A percentile compares a stretch with the other conserved stretches of the same genome.
phyloP scores from a whole-genome alignment of 1,140 invertebrate species.

The Hyphantria cunea region DNA sequence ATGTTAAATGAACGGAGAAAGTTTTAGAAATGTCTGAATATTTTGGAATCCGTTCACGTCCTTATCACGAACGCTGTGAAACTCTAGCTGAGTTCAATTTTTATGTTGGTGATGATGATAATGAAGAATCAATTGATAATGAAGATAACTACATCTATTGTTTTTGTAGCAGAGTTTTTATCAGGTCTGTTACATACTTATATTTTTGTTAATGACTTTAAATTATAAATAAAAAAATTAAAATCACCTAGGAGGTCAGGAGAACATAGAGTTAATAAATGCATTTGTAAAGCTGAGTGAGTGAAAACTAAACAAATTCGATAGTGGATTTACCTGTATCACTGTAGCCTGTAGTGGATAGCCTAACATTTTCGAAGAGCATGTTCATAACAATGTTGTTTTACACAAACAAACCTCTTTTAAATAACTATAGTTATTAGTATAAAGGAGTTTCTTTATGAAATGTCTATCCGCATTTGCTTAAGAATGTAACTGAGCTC shows the following conservation, averaged over 20 bases:
- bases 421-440: too few relatives aligned
- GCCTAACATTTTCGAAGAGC: too few relatives aligned
- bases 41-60: too few relatives aligned
- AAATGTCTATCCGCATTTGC: not conserved
- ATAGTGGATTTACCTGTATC: too few relatives aligned
- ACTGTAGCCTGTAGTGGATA: too few relatives aligned
- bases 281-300: too few relatives aligned
- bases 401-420: too few relatives aligned
- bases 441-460: too few relatives aligned
- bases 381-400: too few relatives aligned
- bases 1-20: too few relatives aligned
- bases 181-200: conserved; percentile 59
- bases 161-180: conserved; percentile 73
- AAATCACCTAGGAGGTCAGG: conserved; percentile 11
- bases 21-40: conserved; percentile 54
- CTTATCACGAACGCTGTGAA: conserved; percentile 69
- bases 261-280: not conserved
- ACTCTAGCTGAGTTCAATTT: conserved; percentile 79
- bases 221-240: too few relatives aligned
- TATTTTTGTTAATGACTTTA: conserved; percentile 6
- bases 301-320: too few relatives aligned
- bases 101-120: conserved; percentile 44
- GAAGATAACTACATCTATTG: conserved; percentile 74
- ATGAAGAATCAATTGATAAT: conserved; percentile 54
- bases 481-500: not conserved